Evolutionary conservation across 2,888 invertebrate genomes (phyloP).

Genomic region (Eilema depressum): DNA sequence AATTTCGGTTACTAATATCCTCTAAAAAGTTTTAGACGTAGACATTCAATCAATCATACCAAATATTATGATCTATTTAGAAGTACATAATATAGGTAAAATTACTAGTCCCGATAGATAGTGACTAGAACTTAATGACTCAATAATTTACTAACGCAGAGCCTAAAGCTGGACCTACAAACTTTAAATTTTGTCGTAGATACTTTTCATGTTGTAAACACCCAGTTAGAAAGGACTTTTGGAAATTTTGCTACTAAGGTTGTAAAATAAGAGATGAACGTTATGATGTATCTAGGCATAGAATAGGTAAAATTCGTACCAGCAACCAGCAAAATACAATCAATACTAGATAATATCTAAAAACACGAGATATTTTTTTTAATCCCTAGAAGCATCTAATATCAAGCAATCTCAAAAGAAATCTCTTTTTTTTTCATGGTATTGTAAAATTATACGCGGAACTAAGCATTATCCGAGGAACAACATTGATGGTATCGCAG

Average conservation of each 20-base stretch:
- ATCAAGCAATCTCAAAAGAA: conserved; percentile 29
- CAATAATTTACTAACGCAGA: no score
- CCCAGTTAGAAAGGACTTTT: no score
- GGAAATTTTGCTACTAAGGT: no score
- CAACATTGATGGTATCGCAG: conserved; percentile 69
- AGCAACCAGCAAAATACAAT: background rate
- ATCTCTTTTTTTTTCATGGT: conserved; percentile 34
- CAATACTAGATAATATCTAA: background rate
- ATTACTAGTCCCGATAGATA: no score
- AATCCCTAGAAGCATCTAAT: conserved; percentile 25
- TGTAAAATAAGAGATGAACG: background rate
- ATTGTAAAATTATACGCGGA: conserved; percentile 54
- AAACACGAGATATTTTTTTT: background rate
- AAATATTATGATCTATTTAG: background rate
- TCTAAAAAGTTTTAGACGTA: background rate
- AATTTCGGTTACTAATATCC: no score
- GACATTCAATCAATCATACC: background rate
- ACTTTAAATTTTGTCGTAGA: no score
- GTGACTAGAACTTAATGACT: no score
- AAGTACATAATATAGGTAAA: no score
- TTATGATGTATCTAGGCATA: background rate
- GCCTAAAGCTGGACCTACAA: no score
- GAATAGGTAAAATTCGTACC: background rate
- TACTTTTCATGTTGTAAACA: no score
- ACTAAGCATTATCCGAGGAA: conserved; percentile 46